A percentile compares a stretch with the other conserved stretches of the same genome.
Conservation (phyloP, 2,888 invertebrate genomes). For the Argynnis bischoffii region DNA sequence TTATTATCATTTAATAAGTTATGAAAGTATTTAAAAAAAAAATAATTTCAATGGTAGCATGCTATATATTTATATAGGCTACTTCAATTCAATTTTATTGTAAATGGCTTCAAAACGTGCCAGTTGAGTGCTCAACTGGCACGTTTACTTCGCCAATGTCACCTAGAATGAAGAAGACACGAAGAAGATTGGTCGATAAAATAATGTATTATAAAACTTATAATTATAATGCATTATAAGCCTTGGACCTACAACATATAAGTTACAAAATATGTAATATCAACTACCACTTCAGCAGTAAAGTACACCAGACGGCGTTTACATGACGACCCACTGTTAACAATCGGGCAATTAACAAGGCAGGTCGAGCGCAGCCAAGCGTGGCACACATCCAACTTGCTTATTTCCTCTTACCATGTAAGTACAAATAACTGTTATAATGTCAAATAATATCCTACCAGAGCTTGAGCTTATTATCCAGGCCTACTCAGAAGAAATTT, state of each 20-base stretch:
- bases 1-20: too few species aligned
- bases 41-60: too few species aligned
- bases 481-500: not conserved
- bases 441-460: not conserved
- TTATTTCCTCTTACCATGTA: slow-evolving; percentile 34
- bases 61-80: too few species aligned
- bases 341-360: slow-evolving; percentile 43
- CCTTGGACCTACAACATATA: not conserved
- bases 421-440: slow-evolving; percentile 22
- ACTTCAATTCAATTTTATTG: too few species aligned
- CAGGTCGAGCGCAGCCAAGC: slow-evolving; percentile 38
- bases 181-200: too few species aligned
- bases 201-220: too few species aligned
- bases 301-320: slow-evolving; percentile 38
- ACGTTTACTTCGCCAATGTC: too few species aligned
- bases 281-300: slow-evolving; percentile 18
- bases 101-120: too few species aligned
- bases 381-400: slow-evolving; percentile 42
- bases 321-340: slow-evolving; percentile 42
- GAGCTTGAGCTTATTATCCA: not conserved
- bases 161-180: too few species aligned
- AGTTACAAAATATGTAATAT: not conserved
- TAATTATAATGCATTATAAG: not conserved
- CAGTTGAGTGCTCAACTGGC: too few species aligned
- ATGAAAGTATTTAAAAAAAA: too few species aligned